Evolutionary conservation across 2,888 invertebrate species (phyloP), one percentile per base, ranked within the genome.

Genomic region (Acanthosepion pharaonis): DNA sequence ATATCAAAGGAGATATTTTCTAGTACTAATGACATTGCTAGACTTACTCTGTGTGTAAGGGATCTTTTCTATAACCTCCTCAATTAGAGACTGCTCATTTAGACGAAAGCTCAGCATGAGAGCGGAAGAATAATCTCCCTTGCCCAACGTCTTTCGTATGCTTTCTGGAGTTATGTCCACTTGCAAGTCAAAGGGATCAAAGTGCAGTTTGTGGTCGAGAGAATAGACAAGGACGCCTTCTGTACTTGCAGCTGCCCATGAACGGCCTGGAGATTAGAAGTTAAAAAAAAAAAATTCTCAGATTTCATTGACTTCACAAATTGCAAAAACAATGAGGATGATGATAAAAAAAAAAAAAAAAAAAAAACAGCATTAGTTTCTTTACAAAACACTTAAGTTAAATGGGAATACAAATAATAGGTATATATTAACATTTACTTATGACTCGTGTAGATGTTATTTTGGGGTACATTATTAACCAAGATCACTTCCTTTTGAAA

Each of bases 181-280:
- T 95, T 99, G 99, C 49, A 99, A 98, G 95, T 99, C 98, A 97
- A 98, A 99, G 0, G 99, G 99, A 98, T 99, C 99, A 97, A 99
- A 99, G 0, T 99, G 98, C 48, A 98, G 98, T 51, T 96, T 96
- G 94, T 98, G 98, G 96, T 98, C 98, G 94, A 99, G 97, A 0
- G 99, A 98, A 98, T 99, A 99, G 78, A 99, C 98, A 15, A 99
- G 97, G 0, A 99, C 98, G 0, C 99, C 99, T 97, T 99, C 99
- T 0, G 99, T 99, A 0, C 99, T 99, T 0, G 99, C 99, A 0
- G 99, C 99, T 0, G 99, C 98, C 98, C 99, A 99, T 18, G 98
- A 96, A 93, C 97, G 96, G 42, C 98, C 98, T 97, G 95, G 5
- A 95, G 91, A 94, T 42, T 42, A 42, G 42, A 42, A 42, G 2